These are phyloP conservation scores for Amphipyra tragopoginis DNA, from an alignment of 2,888 invertebrate genomes.

Conservation along the genomic window DNA sequence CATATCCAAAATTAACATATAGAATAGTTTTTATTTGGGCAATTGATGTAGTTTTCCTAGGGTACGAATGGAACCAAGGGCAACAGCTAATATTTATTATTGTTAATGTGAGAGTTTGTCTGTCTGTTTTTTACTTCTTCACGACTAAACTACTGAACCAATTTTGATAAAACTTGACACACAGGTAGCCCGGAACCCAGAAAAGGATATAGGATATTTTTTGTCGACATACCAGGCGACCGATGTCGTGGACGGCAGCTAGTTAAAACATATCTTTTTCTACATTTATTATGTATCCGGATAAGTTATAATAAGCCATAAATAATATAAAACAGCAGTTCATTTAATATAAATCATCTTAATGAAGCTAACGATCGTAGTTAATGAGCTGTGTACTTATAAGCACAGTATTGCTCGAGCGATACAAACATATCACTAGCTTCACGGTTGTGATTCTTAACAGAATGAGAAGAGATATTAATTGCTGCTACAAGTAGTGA, in stretches of 20 bases:
- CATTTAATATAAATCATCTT: conserved; percentile 31
- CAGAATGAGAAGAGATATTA: conserved; percentile 11
- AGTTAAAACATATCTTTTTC: neutral
- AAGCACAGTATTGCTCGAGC: conserved; percentile 24
- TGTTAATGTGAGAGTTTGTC: too few species aligned
- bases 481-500: neutral
- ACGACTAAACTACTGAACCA: too few species aligned
- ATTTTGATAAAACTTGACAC: too few species aligned
- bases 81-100: too few species aligned
- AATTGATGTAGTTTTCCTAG: too few species aligned
- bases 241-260: neutral
- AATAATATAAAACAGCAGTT: conserved; percentile 8
- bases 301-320: conserved; percentile 1
- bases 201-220: too few species aligned
- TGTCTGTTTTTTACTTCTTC: too few species aligned
- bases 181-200: too few species aligned
- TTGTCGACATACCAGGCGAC: too few species aligned
- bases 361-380: conserved; percentile 29
- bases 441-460: conserved; percentile 14
- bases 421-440: conserved; percentile 6
- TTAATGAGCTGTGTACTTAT: conserved; percentile 47
- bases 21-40: too few species aligned
- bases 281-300: neutral
- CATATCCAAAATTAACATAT: too few species aligned
- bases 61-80: too few species aligned